Conservation (phyloP, 2,888 invertebrate species). For the Antheraea assamensis region DNA sequence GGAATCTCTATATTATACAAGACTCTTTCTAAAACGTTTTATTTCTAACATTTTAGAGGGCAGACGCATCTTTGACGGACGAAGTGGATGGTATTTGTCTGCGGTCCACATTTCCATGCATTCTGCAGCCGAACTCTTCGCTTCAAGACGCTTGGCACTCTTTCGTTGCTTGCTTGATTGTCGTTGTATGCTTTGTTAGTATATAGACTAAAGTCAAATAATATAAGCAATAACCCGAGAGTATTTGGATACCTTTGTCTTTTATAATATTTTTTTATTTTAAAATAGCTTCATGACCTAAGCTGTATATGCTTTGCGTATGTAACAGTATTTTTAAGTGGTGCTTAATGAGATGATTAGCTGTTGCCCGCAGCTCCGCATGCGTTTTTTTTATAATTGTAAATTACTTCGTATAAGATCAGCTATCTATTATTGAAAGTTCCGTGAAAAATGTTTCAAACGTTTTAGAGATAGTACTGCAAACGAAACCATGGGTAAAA, state of each 20-base stretch:
- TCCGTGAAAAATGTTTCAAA: no score
- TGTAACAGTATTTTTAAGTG: not conserved
- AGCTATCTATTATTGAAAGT: no score
- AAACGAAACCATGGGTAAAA: no score
- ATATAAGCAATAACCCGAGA: not conserved
- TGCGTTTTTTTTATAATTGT: no score
- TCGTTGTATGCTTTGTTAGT: slow-evolving; percentile 60
- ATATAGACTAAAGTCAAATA: not conserved
- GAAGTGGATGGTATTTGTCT: slow-evolving; percentile 69
- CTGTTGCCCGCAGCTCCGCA: no score
- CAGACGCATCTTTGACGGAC: slow-evolving; percentile 56
- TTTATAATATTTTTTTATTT: not conserved
- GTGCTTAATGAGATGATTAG: not conserved
- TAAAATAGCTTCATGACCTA: not conserved
- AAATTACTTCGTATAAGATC: no score
- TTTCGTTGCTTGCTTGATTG: slow-evolving; percentile 52
- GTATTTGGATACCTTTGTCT: not conserved
- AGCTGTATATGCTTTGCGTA: no score
- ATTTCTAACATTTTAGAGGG: slow-evolving; percentile 41
- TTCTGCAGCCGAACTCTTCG: slow-evolving; percentile 65
- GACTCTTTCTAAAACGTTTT: not conserved
- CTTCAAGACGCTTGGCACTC: slow-evolving; percentile 57
- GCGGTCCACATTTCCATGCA: slow-evolving; percentile 67
- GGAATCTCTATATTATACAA: not conserved
- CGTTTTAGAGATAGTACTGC: no score